These are phyloP conservation scores for Lepisosteus osseus DNA, from an alignment of 2,113 vertebrate genomes.

Conservation along the genomic window DNA sequence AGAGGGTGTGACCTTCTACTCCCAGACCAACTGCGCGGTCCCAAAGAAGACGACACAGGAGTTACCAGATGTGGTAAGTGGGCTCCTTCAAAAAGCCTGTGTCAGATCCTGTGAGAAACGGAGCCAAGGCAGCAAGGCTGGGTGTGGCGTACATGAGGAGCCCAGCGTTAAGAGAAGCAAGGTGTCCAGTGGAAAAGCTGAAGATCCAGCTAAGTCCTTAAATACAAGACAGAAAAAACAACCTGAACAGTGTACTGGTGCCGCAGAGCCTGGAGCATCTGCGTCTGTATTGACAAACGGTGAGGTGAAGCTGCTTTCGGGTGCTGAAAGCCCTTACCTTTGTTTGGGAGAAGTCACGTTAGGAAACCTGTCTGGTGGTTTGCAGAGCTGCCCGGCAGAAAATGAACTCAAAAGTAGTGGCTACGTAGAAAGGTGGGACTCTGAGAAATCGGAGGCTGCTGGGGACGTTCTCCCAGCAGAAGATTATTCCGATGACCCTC, in stretches of 20 bases:
- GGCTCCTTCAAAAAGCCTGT: not conserved
- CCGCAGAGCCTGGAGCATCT: not conserved
- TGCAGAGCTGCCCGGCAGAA: not conserved
- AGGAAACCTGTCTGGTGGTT: no score
- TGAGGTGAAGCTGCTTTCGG: not conserved
- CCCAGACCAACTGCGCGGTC: no score
- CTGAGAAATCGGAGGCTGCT: not conserved
- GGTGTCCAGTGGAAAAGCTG: not conserved
- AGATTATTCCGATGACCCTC: not conserved
- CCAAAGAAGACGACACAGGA: not conserved
- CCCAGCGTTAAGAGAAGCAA: not conserved
- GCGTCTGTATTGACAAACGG: not conserved
- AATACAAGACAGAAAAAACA: not conserved
- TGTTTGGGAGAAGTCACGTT: not conserved
- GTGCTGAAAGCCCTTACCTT: not conserved
- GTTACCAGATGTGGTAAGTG: slow-evolving; percentile 2
- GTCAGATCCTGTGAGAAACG: not conserved
- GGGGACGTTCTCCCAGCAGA: not conserved
- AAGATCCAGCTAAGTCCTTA: not conserved
- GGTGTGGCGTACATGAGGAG: not conserved
- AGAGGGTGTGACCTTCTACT: not conserved
- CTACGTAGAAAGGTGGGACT: not conserved
- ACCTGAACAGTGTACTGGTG: not conserved
- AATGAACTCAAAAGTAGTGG: not conserved
- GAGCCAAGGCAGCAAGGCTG: no score